Evolutionary conservation across 2,888 invertebrate genomes (phyloP).

Genomic region (Linnaemya tessellans): DNA sequence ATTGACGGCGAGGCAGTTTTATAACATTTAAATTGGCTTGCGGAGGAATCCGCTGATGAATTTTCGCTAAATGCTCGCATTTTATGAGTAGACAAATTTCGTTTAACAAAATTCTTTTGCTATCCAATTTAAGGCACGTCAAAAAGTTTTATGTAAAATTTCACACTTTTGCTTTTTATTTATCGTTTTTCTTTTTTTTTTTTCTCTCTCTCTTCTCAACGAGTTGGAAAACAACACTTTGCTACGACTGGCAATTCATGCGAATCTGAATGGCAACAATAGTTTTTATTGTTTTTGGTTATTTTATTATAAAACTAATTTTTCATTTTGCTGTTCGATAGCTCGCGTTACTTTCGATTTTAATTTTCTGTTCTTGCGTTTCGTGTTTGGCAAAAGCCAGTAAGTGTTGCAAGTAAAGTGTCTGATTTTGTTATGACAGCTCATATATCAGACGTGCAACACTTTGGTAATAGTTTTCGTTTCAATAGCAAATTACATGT

Average conservation of each 20-base stretch:
- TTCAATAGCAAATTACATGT: constrained; percentile 55
- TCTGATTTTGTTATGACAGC: constrained; percentile 71
- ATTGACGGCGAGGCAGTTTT: constrained; percentile 25
- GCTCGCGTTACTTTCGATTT: constrained; percentile 65
- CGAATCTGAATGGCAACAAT: constrained; percentile 49
- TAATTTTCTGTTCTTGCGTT: constrained; percentile 61
- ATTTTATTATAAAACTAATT: constrained; percentile 10
- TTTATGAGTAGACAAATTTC: constrained; percentile 27
- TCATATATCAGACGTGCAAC: constrained; percentile 71
- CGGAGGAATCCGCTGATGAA: constrained; percentile 33
- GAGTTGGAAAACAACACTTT: constrained; percentile 8
- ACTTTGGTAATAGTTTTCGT: constrained; percentile 65
- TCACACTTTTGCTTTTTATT: background rate
- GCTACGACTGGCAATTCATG: constrained; percentile 36
- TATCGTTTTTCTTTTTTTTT: background rate
- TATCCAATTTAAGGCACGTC: constrained; percentile 69
- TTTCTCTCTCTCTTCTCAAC: background rate
- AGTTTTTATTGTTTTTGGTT: background rate
- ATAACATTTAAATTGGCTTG: background rate
- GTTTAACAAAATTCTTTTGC: constrained; percentile 54
- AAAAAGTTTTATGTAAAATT: constrained; percentile 49
- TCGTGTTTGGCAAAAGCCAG: constrained; percentile 64
- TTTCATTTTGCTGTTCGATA: constrained; percentile 47
- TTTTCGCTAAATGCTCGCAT: constrained; percentile 49
- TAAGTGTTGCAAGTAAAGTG: constrained; percentile 70